phyloP scores from a whole-genome alignment of 2,797 vertebrate genomes.

The Heteromormyrus szaboi region DNA sequence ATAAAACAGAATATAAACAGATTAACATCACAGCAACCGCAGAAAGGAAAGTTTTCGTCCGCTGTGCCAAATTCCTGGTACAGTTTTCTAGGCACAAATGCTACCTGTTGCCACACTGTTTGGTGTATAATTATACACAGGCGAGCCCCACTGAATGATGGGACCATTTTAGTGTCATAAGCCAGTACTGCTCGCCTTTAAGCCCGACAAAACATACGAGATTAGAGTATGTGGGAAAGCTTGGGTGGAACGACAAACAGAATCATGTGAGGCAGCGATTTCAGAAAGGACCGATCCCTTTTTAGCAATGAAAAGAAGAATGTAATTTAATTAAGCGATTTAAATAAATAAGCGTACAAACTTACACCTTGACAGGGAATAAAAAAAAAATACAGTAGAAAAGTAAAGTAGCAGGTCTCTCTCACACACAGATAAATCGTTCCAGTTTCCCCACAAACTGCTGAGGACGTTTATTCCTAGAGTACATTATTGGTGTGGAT shows the following conservation, averaged over 20 bases:
- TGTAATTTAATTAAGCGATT: background rate
- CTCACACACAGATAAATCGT: background rate
- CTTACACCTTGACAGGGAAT: background rate
- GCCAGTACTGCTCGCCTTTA: background rate
- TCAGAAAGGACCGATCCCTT: background rate
- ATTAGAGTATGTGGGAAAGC: background rate
- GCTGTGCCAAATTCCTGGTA: background rate
- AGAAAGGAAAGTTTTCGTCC: background rate
- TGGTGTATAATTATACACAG: background rate
- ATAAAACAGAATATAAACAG: slow-evolving; percentile 1
- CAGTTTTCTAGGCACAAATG: background rate
- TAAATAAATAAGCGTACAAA: background rate
- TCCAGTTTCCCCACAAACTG: background rate
- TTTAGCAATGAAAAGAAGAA: background rate
- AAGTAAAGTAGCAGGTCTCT: background rate
- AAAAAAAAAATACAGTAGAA: background rate
- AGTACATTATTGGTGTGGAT: background rate
- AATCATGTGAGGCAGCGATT: background rate
- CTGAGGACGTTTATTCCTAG: background rate
- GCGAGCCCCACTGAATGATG: background rate
- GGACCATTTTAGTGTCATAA: background rate
- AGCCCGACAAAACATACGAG: background rate
- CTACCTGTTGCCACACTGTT: background rate
- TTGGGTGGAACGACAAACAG: background rate
- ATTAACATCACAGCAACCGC: slow-evolving; percentile 2